These are phyloP conservation scores for Rhynchonycteris naso DNA, from an alignment of 2,797 vertebrate genomes.

Conservation along the genomic window DNA sequence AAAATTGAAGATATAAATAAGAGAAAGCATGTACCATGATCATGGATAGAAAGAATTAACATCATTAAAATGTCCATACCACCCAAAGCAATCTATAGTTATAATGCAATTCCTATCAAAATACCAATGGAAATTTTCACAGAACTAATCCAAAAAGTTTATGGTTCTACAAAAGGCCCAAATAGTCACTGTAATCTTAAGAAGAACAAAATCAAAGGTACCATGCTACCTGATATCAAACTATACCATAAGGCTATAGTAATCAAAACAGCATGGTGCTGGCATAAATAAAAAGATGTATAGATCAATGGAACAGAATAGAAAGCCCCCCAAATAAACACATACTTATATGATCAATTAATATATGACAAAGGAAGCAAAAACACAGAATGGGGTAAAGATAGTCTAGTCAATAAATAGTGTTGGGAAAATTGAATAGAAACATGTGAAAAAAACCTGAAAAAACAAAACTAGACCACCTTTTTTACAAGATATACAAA, in stretches of 20 bases:
- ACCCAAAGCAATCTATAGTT: not conserved
- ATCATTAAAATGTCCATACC: not conserved
- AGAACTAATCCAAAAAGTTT: not conserved
- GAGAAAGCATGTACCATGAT: not conserved
- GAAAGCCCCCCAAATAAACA: not conserved
- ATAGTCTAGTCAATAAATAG: not conserved
- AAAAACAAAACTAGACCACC: not conserved
- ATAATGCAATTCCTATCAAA: not conserved
- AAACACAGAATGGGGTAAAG: not conserved
- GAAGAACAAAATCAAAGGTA: not conserved
- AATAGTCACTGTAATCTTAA: not conserved
- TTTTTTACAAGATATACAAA: not conserved
- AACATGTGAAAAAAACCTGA: not conserved
- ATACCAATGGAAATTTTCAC: not conserved
- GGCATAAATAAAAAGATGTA: not conserved
- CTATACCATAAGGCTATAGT: not conserved
- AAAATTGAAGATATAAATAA: not conserved
- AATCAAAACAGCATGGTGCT: not conserved
- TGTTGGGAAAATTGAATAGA: not conserved
- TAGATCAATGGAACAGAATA: not conserved
- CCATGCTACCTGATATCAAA: not conserved
- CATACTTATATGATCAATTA: not conserved
- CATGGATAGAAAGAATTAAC: not conserved
- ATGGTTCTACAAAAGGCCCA: not conserved
- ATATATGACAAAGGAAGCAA: not conserved